phyloP scores from a whole-genome alignment of 1,140 invertebrate genomes.

The Brachionus rubens region DNA sequence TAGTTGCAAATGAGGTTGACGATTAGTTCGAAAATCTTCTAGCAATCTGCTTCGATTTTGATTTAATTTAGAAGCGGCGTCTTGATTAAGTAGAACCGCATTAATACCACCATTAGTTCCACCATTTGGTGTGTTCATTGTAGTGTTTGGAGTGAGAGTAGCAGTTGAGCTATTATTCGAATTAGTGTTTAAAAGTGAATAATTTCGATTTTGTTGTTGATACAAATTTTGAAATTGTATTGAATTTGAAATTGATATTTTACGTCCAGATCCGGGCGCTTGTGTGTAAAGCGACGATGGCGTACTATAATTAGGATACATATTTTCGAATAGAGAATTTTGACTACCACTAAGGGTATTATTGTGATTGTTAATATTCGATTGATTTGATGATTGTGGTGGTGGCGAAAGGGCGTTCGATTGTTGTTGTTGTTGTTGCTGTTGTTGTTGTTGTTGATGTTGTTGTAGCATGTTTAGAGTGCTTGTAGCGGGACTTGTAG shows the following conservation, averaged over 20 bases:
- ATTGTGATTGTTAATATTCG: too few relatives aligned
- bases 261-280: conserved; percentile 20
- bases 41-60: conserved; percentile 81
- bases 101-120: background rate
- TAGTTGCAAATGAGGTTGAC: conserved; percentile 86
- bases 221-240: conserved; percentile 11
- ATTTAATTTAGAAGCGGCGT: background rate
- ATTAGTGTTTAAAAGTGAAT: background rate
- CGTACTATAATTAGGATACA: conserved; percentile 22
- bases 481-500: conserved; percentile 12
- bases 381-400: too few relatives aligned
- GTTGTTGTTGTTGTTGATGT: background rate
- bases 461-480: conserved; percentile 13
- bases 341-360: background rate
- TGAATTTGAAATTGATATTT: background rate
- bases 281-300: background rate
- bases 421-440: background rate
- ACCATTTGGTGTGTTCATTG: conserved; percentile 27
- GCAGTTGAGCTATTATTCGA: conserved; percentile 13
- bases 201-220: background rate
- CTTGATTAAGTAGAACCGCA: background rate
- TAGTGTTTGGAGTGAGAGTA: conserved; percentile 10
- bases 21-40: conserved; percentile 80
- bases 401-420: too few relatives aligned
- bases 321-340: conserved; percentile 8